A percentile compares a stretch with the other conserved stretches of the same genome.
These are phyloP conservation scores for Heliothis peltigera DNA, from an alignment of 2,888 invertebrate species.

Conservation along the genomic window DNA sequence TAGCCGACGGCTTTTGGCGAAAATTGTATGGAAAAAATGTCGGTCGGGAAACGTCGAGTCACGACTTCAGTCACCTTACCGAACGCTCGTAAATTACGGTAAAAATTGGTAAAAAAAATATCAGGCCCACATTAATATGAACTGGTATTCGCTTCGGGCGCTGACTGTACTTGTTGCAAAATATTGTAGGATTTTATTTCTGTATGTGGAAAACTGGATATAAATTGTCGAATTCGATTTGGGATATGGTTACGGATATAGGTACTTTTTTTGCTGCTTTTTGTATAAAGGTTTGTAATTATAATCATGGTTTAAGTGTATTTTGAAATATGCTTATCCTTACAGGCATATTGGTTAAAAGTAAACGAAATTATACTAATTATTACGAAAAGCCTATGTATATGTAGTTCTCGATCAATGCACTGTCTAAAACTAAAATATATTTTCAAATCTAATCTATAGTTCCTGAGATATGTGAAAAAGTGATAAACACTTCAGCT, in stretches of 20 bases:
- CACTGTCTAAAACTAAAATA: no score
- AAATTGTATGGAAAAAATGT: slow-evolving; percentile 68
- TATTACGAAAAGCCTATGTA: no score
- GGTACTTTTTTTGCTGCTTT: slow-evolving; percentile 4
- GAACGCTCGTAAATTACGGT: slow-evolving; percentile 66
- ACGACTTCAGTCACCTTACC: slow-evolving; percentile 58
- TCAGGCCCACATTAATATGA: slow-evolving; percentile 47
- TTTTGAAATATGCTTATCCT: no score
- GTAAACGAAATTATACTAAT: no score
- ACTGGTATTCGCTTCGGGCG: slow-evolving; percentile 39
- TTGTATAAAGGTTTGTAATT: background rate
- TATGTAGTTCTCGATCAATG: no score
- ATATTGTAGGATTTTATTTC: slow-evolving; percentile 44
- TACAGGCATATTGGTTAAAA: no score
- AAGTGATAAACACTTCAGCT: no score
- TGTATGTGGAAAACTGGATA: slow-evolving; percentile 11
- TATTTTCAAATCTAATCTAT: no score
- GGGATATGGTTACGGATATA: slow-evolving; percentile 5
- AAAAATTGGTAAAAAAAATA: slow-evolving; percentile 63
- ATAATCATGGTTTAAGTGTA: no score
- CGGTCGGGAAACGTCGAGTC: slow-evolving; percentile 64
- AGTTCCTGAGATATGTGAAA: no score
- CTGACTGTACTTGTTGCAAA: slow-evolving; percentile 38
- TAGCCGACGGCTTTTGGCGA: slow-evolving; percentile 57
- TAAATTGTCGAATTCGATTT: slow-evolving; percentile 28